Evolutionary conservation across 1,140 invertebrate genomes (phyloP).

Genomic region (Hycleus phaleratus): DNA sequence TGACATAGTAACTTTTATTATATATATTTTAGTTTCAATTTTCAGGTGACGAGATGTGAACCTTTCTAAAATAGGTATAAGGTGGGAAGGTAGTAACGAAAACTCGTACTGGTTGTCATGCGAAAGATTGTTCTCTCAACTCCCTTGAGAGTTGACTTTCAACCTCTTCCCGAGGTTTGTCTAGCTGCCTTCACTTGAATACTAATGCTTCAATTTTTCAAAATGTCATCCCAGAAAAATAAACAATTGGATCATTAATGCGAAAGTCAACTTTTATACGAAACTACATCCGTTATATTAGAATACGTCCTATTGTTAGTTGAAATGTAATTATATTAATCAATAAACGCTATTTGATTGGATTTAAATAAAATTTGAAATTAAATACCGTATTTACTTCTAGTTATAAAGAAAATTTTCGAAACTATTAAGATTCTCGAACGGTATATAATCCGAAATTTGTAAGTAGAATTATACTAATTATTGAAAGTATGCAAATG

Average conservation of each 20-base stretch:
- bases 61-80: slow-evolving; percentile 7
- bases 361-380: too few species aligned
- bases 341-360: too few species aligned
- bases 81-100: not conserved
- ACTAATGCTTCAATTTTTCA: slow-evolving; percentile 32
- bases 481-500: slow-evolving; percentile 15
- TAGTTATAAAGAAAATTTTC: too few species aligned
- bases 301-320: too few species aligned
- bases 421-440: too few species aligned
- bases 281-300: too few species aligned
- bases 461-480: not conserved
- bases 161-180: slow-evolving; percentile 30
- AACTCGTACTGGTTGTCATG: slow-evolving; percentile 26
- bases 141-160: slow-evolving; percentile 30
- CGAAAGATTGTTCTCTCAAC: slow-evolving; percentile 27
- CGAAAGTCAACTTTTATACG: slow-evolving; percentile 6
- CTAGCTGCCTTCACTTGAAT: slow-evolving; percentile 23
- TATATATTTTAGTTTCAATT: slow-evolving; percentile 18
- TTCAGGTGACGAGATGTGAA: slow-evolving; percentile 15
- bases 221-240: slow-evolving; percentile 25
- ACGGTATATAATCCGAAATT: too few species aligned
- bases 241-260: slow-evolving; percentile 25
- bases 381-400: too few species aligned
- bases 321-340: too few species aligned
- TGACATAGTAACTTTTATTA: too few species aligned